These are phyloP conservation scores for Amaurobius ferox DNA, from an alignment of 2,888 invertebrate species.

Conservation along the genomic window DNA sequence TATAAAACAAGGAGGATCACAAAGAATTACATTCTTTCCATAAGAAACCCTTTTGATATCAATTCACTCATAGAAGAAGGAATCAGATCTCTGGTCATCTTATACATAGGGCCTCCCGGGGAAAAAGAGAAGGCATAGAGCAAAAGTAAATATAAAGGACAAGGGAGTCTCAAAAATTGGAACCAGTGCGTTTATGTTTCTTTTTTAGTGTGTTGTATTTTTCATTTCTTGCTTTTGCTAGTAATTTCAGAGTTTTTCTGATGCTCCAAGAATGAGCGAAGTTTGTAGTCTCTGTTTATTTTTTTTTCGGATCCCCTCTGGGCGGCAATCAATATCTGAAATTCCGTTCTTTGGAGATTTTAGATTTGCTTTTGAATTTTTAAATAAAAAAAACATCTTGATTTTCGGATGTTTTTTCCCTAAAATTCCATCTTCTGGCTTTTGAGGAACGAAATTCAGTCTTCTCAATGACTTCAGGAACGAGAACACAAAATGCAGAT, in stretches of 20 bases:
- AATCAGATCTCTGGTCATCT: constrained; percentile 43
- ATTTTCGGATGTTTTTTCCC: too few species aligned
- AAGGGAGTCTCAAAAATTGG: constrained; percentile 48
- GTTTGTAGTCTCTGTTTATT: constrained; percentile 1
- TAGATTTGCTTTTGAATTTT: neutral
- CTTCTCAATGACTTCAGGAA: constrained; percentile 23
- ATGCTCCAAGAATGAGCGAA: constrained; percentile 44
- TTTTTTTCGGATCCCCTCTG: constrained; percentile 24
- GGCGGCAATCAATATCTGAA: constrained; percentile 60
- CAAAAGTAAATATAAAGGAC: constrained; percentile 60
- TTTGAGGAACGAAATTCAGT: constrained; percentile 38
- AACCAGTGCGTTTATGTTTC: constrained; percentile 56
- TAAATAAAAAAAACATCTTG: too few species aligned
- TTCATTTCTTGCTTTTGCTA: constrained; percentile 43
- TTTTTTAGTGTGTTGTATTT: constrained; percentile 36
- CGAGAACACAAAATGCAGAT: too few species aligned
- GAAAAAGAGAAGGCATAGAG: constrained; percentile 19
- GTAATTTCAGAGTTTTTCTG: constrained; percentile 46
- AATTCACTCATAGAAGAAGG: constrained; percentile 32
- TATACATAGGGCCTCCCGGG: constrained; percentile 16
- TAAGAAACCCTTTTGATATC: constrained; percentile 31
- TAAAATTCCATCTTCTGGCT: constrained; percentile 31
- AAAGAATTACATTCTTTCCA: constrained; percentile 25
- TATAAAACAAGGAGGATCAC: too few species aligned
- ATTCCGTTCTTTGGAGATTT: constrained; percentile 33